These are phyloP conservation scores for Subanguina moxae DNA, from an alignment of 1,140 invertebrate species.

Conservation along the genomic window DNA sequence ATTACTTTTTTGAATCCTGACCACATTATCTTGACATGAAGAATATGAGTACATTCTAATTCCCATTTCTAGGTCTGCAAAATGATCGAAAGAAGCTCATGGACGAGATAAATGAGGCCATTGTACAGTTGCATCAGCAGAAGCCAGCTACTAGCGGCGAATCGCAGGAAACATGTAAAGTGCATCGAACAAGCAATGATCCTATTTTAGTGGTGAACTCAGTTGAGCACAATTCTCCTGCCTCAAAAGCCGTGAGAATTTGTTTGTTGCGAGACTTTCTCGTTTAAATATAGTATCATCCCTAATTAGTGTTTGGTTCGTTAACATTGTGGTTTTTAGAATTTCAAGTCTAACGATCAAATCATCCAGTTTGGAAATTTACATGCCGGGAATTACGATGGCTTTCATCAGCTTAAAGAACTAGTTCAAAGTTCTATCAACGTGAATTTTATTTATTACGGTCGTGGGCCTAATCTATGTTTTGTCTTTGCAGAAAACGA, in stretches of 20 bases:
- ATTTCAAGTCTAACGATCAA: slow-evolving; percentile 28
- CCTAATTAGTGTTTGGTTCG: not conserved
- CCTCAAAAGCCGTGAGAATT: slow-evolving; percentile 21
- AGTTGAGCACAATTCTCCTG: slow-evolving; percentile 34
- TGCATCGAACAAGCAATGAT: slow-evolving; percentile 43
- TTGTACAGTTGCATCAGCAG: slow-evolving; percentile 65
- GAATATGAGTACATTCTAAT: not conserved
- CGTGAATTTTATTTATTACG: slow-evolving; percentile 10
- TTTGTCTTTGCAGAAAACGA: slow-evolving; percentile 2
- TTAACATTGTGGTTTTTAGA: slow-evolving; percentile 20
- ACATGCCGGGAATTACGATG: slow-evolving; percentile 43
- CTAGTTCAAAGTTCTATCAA: slow-evolving; percentile 24
- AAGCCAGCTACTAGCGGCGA: slow-evolving; percentile 9
- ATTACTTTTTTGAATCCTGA: not conserved
- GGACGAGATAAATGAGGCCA: slow-evolving; percentile 74
- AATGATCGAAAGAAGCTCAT: slow-evolving; percentile 84
- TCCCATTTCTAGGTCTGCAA: slow-evolving; percentile 70
- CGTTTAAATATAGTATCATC: not conserved
- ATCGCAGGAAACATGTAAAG: slow-evolving; percentile 8
- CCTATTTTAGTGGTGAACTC: slow-evolving; percentile 30
- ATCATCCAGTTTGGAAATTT: slow-evolving; percentile 43
- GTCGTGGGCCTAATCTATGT: not conserved
- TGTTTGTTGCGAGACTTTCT: not conserved
- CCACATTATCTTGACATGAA: no score
- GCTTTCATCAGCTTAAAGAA: slow-evolving; percentile 34